Evolutionary conservation across 2,888 invertebrate genomes (phyloP).

Genomic region (Torymus auratus): DNA sequence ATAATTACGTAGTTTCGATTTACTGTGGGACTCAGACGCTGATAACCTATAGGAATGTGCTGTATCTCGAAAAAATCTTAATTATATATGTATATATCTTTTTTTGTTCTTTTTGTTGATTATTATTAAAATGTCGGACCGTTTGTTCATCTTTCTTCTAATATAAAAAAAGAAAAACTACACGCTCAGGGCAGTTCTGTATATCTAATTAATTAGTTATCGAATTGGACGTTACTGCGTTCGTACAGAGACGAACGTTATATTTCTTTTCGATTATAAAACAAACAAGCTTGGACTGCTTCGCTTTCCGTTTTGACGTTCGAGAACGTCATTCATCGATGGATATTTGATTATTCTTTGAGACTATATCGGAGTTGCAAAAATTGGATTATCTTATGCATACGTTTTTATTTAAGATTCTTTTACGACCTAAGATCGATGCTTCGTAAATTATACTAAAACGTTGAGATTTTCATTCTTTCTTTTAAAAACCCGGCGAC

Average conservation of each 20-base stretch:
- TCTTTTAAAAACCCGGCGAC: constrained; percentile 14
- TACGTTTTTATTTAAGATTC: constrained; percentile 12
- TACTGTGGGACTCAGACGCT: constrained; percentile 28
- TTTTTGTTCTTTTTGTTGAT: constrained; percentile 32
- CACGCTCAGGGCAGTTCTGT: constrained; percentile 45
- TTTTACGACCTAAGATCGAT: constrained; percentile 33
- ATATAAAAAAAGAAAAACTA: constrained; percentile 25
- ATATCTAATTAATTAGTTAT: constrained; percentile 51
- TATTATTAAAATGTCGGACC: constrained; percentile 22
- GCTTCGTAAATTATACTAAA: constrained; percentile 24
- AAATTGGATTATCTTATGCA: constrained; percentile 4
- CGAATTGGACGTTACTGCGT: constrained; percentile 43
- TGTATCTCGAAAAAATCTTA: constrained; percentile 22
- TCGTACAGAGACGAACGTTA: background rate
- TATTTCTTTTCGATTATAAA: constrained; percentile 5
- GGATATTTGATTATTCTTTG: constrained; percentile 10
- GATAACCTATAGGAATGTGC: constrained; percentile 52
- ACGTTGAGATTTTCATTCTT: constrained; percentile 5
- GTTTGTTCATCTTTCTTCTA: constrained; percentile 21
- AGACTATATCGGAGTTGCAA: constrained; percentile 5
- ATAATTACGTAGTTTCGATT: constrained; percentile 28
- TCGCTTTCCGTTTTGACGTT: background rate
- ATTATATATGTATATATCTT: background rate
- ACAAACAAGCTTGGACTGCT: constrained; percentile 23
- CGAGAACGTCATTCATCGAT: constrained; percentile 12